Evolutionary conservation across 2,797 vertebrate genomes (phyloP), one percentile per base, ranked within the genome.

Genomic region (Centropyge bicolor): DNA sequence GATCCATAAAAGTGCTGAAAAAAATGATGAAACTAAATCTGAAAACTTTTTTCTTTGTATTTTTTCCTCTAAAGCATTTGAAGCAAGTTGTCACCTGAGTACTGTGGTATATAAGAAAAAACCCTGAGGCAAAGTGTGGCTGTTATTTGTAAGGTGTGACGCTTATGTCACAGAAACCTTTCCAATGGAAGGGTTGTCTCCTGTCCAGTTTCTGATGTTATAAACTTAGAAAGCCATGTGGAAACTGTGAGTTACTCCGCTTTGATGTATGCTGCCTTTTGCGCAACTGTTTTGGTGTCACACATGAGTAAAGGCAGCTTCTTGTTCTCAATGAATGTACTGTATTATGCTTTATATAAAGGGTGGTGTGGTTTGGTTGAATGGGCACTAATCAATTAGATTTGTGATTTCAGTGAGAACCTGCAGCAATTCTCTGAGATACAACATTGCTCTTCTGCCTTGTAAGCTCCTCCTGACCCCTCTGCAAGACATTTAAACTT

Each of bases 231-330:
- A 82, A 82, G 61, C 36, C 1, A 3, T 67, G 63, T 78, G 89
- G 84, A 86, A 88, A 90, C 51, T 84, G 13, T 76, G 82, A 63
- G 60, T 48, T 60, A 55, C 19, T 22, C 24, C 16, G 57, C 36
- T 72, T 61, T 74, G 35, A 48, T 51, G n/a, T 9, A 24, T 1
- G 49, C 2, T 0, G 5, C 81, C 40, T 60, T 71, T 74, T 36
- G 35, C 31, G 27, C 31, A 36, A 17, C 55, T 55, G 35, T 36
- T 64, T 2, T 17, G n/a, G 31, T 41, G 51, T 45, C n/a, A 22
- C 24, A 11, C 8, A 14, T 12, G 10, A 36, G 56, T 38, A 27
- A 66, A 52, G 20, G 36, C 20, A 60, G 20, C 3, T 27, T 43
- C 48, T 48, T 43, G 20, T 54, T 3, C 27, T 72, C 3, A 55